Evolutionary conservation across 2,113 vertebrate species (phyloP), one percentile per base, ranked within the genome.

Genomic region (Uria aalge): DNA sequence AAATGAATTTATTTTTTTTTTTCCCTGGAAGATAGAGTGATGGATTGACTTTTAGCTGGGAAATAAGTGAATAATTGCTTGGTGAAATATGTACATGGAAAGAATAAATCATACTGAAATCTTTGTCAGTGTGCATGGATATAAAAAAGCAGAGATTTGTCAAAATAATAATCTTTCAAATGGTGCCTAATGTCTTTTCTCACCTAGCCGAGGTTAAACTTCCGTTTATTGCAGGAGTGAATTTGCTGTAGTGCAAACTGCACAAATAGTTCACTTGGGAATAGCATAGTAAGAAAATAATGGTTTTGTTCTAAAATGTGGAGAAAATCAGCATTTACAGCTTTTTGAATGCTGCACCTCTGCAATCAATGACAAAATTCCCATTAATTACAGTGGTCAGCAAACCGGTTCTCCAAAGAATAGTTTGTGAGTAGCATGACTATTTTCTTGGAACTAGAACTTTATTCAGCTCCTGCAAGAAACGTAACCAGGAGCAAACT

Each of bases 11-110:
- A 75, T 68, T 69, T 57, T 53, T 38, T 53, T 11, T 19, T 40
- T 38, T 38, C 9, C 55, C 40, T 53, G 53, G 53, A 87, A 91
- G 57, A 68, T 53, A 88, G 53, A 78, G 53, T 57, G 88, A 91
- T 76, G 77, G 62, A 66, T 62, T 94, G 76, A 91, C 45, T 89
- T 92, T 82, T 85, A 92, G 63, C 48, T 56, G 43, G 27, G 67
- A 89, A 97, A 92, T 86, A 94, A 91, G 38, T 81, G 86, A 92
- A 73, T 89, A 92, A 94, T 90, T 68, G n/a, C 69, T 78, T 68
- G 24, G 57, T 38, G 57, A 85, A 92, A 94, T 75, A 38, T 21
- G 15, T 53, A 47, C 4, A 2, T 79, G 57, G 77, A 85, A 90
- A 95, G 41, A 89, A 78, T 91, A 94, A 75, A 89, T 57, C 57